Evolutionary conservation across 2,888 invertebrate species (phyloP), one percentile per base, ranked within the genome.

Genomic region (Argyresthia goedartella): DNA sequence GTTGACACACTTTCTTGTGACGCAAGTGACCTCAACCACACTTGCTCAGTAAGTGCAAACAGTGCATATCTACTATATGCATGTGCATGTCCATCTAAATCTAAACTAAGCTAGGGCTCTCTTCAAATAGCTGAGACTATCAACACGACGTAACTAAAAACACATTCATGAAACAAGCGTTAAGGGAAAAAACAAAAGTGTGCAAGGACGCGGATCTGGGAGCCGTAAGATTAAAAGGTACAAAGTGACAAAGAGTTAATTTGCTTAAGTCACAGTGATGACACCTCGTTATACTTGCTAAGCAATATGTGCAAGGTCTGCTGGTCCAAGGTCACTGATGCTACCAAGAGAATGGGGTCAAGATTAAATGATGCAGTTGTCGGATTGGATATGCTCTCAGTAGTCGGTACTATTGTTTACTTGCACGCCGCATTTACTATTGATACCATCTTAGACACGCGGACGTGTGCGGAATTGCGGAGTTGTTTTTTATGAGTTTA

Each of bases 1-100:
- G 10, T 13, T 34, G 53, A 10, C 53, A 52, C 49, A 55, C 55
- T 53, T 55, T 55, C 55, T 35, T 50, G 47, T 55, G 55, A 48
- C 53, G 54, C 52, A 55, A 55, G 41, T 49, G 49, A 50, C 48
- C 52, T 52, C 51, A 35, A 11, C 36, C 34, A 39, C 41, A 45
- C 35, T 35, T 52, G 50, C 35, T 41, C 34, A 50, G 47, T 39
- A 48, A 42, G 34, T 25, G 25, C 25, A 25, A 25, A 25, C 25
- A 25, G 25, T 25, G 25, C 25, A 25, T 41, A 39, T 39, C 36
- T 39, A 49, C 15, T n/a, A 41, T 50, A 16, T 16, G 34, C 41
- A 50, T 49, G 35, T 39, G 25, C 49, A 50, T 50, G 39, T 10
- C n/a, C 16, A 41, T 50, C 39, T 49, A 41, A 33, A 25, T 25